These are phyloP conservation scores for Corydoras maculifer DNA, from an alignment of 2,113 vertebrate species.

Conservation along the genomic window DNA sequence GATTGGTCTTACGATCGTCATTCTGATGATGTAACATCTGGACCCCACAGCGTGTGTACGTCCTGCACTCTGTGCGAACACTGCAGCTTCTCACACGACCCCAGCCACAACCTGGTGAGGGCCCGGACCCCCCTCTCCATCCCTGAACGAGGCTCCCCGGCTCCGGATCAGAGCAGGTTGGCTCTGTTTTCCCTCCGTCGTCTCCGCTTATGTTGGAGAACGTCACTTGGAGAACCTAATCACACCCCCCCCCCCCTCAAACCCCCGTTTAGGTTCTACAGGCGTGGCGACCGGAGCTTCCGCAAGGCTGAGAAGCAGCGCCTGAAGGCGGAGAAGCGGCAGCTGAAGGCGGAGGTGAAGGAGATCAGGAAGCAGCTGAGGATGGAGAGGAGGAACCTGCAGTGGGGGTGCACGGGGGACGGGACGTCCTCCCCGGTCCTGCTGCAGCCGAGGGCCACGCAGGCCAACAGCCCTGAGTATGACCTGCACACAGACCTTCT, in stretches of 20 bases:
- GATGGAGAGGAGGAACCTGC: constrained; percentile 84
- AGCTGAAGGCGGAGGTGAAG: constrained; percentile 89
- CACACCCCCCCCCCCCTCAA: too few species aligned
- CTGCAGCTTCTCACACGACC: constrained; percentile 77
- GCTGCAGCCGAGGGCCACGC: constrained; percentile 63
- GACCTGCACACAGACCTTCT: background rate
- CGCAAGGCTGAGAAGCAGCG: constrained; percentile 92
- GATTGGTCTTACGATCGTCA: too few species aligned
- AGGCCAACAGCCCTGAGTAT: constrained; percentile 67
- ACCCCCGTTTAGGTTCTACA: constrained; percentile 73
- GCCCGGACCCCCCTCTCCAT: constrained; percentile 78
- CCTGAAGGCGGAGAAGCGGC: constrained; percentile 87
- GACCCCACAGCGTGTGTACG: constrained; percentile 73
- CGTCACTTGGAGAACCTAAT: too few species aligned
- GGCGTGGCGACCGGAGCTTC: constrained; percentile 86
- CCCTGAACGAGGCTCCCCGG: constrained; percentile 64
- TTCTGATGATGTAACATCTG: too few species aligned
- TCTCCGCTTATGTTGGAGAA: too few species aligned
- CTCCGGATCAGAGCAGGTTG: constrained; percentile 70
- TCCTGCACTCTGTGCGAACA: constrained; percentile 87
- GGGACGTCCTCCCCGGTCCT: constrained; percentile 67
- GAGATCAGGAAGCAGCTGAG: constrained; percentile 93
- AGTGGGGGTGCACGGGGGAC: constrained; percentile 74
- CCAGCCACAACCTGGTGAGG: constrained; percentile 83
- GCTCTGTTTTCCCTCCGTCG: too few species aligned